These are phyloP conservation scores for Pristionchus fissidentatus DNA, from an alignment of 2,888 invertebrate species.

Conservation along the genomic window DNA sequence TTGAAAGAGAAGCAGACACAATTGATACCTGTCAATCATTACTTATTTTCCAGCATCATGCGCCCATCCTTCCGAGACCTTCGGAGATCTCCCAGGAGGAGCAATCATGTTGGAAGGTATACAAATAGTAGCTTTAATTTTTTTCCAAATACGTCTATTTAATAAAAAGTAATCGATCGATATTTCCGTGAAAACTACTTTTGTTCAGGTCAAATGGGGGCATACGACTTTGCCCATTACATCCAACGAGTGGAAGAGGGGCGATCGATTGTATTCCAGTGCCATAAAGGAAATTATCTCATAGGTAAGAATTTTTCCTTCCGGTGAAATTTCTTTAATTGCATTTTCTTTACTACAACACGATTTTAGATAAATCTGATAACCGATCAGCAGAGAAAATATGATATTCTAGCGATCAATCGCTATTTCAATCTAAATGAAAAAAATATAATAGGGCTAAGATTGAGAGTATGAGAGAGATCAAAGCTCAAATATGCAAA, in stretches of 20 bases:
- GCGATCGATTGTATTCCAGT: slow-evolving; percentile 74
- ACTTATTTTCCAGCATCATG: slow-evolving; percentile 68
- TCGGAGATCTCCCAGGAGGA: slow-evolving; percentile 75
- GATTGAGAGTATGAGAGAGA: no score
- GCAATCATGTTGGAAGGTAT: slow-evolving; percentile 76
- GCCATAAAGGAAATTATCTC: slow-evolving; percentile 75
- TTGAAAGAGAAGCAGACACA: not conserved
- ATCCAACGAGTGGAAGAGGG: slow-evolving; percentile 75
- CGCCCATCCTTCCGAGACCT: slow-evolving; percentile 71
- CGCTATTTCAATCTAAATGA: not conserved
- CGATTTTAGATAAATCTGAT: not conserved
- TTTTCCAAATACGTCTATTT: not conserved
- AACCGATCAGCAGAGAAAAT: not conserved
- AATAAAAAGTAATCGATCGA: not conserved
- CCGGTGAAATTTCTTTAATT: no score
- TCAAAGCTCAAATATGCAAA: no score
- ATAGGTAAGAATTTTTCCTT: slow-evolving; percentile 67
- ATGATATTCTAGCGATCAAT: not conserved
- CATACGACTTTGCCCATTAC: slow-evolving; percentile 77
- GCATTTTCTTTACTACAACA: no score
- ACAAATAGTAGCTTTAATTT: not conserved
- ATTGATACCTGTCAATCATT: not conserved
- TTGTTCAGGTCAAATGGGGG: slow-evolving; percentile 71
- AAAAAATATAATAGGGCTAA: no score
- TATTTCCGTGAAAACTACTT: not conserved